Conservation (phyloP, 2,113 vertebrate genomes). For the Spheniscus mendiculus region DNA sequence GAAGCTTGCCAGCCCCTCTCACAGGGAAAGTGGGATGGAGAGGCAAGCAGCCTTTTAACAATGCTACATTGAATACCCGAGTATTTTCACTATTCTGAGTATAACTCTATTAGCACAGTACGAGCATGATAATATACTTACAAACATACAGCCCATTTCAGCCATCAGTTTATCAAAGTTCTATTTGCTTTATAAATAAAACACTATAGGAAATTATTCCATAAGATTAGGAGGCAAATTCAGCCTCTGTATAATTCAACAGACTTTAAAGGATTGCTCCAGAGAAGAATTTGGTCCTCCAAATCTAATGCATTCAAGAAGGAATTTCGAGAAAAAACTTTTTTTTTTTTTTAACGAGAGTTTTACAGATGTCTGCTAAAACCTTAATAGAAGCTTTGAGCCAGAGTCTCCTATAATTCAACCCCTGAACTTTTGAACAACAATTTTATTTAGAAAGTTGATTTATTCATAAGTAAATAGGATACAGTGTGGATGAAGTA, state of each 20-base stretch:
- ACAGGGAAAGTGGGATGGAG: background rate
- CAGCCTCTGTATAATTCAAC: background rate
- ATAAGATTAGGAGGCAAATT: background rate
- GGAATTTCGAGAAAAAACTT: conserved; percentile 16
- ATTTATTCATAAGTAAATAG: conserved; percentile 84
- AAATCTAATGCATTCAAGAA: background rate
- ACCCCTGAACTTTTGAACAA: conserved; percentile 80
- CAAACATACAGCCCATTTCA: background rate
- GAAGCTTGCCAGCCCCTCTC: background rate
- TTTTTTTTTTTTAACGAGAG: background rate
- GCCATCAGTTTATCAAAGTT: background rate
- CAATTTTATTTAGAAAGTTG: conserved; percentile 82
- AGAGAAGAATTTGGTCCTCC: conserved; percentile 21
- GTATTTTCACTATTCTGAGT: background rate
- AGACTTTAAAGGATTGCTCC: conserved; percentile 26
- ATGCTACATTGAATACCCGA: background rate
- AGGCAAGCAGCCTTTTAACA: background rate
- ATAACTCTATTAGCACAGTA: background rate
- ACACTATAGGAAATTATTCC: background rate
- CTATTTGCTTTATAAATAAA: conserved; percentile 25
- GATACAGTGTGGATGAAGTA: conserved; percentile 80
- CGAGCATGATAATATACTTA: background rate
- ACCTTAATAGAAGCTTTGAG: conserved; percentile 66
- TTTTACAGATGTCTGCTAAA: conserved; percentile 66
- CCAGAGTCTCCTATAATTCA: conserved; percentile 62